Conservation (phyloP, 2,888 invertebrate species). For the Coleophora deauratella region DNA sequence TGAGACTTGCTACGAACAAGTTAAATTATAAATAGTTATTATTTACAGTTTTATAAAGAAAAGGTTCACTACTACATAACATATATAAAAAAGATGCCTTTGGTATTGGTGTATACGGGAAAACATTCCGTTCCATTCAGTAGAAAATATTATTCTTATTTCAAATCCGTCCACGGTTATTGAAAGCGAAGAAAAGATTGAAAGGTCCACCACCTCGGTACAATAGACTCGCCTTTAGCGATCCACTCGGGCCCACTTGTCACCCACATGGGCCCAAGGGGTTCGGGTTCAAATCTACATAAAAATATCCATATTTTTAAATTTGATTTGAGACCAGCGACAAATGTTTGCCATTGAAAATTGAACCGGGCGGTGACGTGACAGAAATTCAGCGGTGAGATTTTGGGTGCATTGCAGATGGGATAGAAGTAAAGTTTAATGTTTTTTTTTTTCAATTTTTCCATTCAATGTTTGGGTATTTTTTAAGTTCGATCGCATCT, state of each 20-base stretch:
- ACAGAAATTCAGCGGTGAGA: slow-evolving; percentile 52
- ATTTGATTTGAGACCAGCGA: slow-evolving; percentile 65
- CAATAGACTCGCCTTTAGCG: slow-evolving; percentile 40
- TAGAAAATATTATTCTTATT: not conserved
- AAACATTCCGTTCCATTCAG: not conserved
- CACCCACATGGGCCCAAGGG: slow-evolving; percentile 57
- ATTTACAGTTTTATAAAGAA: too few relatives aligned
- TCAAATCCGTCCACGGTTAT: slow-evolving; percentile 1
- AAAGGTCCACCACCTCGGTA: slow-evolving; percentile 33
- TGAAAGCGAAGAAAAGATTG: slow-evolving; percentile 28
- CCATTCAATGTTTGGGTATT: too few relatives aligned
- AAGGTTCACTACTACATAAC: too few relatives aligned
- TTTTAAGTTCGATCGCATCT: too few relatives aligned
- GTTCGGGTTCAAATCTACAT: slow-evolving; percentile 57
- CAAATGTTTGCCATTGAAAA: slow-evolving; percentile 73
- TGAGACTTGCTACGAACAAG: too few relatives aligned
- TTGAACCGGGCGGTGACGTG: slow-evolving; percentile 57
- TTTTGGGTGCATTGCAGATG: too few relatives aligned
- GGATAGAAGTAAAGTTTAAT: too few relatives aligned
- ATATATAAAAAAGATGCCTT: not conserved
- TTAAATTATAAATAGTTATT: too few relatives aligned
- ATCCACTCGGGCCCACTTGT: slow-evolving; percentile 47
- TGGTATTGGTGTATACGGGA: too few relatives aligned
- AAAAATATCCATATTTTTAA: slow-evolving; percentile 70
- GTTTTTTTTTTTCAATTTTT: too few relatives aligned